Conservation (phyloP, 2,797 vertebrate genomes). For the Takifugu ocellatus region DNA sequence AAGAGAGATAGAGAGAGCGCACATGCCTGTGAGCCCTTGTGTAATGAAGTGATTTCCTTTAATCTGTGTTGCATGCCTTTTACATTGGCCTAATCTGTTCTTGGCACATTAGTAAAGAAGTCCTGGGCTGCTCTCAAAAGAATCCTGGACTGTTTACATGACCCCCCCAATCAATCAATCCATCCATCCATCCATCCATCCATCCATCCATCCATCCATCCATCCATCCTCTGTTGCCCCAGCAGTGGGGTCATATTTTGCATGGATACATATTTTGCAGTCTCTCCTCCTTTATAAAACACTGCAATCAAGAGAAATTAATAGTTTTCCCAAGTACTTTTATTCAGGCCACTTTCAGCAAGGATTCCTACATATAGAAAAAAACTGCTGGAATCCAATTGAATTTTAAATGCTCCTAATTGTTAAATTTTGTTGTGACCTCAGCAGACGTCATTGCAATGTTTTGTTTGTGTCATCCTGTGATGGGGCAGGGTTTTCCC, state of each 20-base stretch:
- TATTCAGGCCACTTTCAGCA: too few relatives aligned
- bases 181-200: not conserved
- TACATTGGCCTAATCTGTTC: slow-evolving; percentile 42
- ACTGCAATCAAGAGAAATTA: too few relatives aligned
- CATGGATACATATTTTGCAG: too few relatives aligned
- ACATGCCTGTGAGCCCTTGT: not conserved
- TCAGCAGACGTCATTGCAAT: slow-evolving; percentile 19
- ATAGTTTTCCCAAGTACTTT: too few relatives aligned
- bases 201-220: not conserved
- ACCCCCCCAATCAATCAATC: not conserved
- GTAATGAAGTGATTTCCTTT: slow-evolving; percentile 23
- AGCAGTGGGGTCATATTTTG: too few relatives aligned
- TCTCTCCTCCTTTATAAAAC: too few relatives aligned
- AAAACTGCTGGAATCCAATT: not conserved
- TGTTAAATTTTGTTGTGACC: slow-evolving; percentile 20
- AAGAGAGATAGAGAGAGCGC: not conserved
- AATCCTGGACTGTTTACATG: too few relatives aligned
- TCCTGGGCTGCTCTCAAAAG: too few relatives aligned
- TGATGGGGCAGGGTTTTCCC: slow-evolving; percentile 23
- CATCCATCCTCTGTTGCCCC: too few relatives aligned
- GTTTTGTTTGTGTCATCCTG: slow-evolving; percentile 16
- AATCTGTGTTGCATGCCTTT: slow-evolving; percentile 31
- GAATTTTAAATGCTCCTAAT: slow-evolving; percentile 27
- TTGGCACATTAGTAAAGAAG: slow-evolving; percentile 22
- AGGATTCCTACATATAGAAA: not conserved